Base-by-base conservation (phyloP, 2,888 invertebrate genomes). In the Helobdella robusta region DNA sequence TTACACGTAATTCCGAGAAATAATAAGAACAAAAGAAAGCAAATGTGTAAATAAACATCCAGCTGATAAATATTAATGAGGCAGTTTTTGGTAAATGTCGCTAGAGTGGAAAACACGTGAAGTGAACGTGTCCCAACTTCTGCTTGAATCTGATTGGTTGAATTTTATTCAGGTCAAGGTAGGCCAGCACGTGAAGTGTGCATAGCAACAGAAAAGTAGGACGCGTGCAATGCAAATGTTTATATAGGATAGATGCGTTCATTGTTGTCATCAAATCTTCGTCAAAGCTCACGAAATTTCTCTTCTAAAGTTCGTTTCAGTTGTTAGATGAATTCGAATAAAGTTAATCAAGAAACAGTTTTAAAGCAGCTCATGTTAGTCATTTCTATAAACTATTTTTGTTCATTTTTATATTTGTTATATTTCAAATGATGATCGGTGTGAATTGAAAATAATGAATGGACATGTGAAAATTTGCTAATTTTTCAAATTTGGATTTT, bases 71-170 rank as follows among this genome's bases (percentile, higher is more conserved):
- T n/a, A n/a, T n/a, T n/a, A n/a, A n/a, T n/a, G n/a, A n/a, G n/a
- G n/a, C n/a, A n/a, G n/a, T n/a, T n/a, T n/a, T n/a, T n/a, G n/a
- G n/a, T n/a, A n/a, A n/a, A n/a, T n/a, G n/a, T n/a, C n/a, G n/a
- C n/a, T n/a, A n/a, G n/a, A n/a, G 56, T 56, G 56, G n/a, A 56
- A 3, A 4, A n/a, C 56, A 56, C 56, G 56, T 56, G 56, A 56
- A 56, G 28, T 8, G 1, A n/a, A 30, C n/a, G 32, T n/a, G 56
- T n/a, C n/a, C 30, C 56, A 30, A n/a, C n/a, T n/a, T n/a, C n/a
- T n/a, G n/a, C n/a, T n/a, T n/a, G n/a, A n/a, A 28, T 20, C 56
- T 30, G 32, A 56, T 56, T 56, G 56, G 56, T 30, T 32, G 56
- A 30, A n/a, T 30, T 28, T n/a, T 56, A 56, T 30, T 28, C 28